Percentiles rank a stretch among this genome's conserved stretches.
These are phyloP conservation scores for Leptoclinus maculatus DNA, from an alignment of 2,797 vertebrate genomes.

Conservation along the genomic window DNA sequence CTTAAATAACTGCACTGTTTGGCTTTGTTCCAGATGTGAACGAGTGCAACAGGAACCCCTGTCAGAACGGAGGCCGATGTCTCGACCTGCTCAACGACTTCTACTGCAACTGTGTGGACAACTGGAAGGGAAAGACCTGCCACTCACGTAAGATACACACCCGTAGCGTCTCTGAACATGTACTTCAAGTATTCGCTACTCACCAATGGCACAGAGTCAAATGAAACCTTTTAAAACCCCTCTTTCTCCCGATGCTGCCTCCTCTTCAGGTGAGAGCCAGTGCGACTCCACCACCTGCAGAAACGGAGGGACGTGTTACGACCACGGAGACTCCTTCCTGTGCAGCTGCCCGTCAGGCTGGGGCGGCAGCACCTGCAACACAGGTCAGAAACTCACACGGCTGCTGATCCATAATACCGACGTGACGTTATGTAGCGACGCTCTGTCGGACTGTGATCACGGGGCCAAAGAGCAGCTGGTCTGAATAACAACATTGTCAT, in stretches of 20 bases:
- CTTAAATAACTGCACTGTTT: not conserved
- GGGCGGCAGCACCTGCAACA: constrained; percentile 92
- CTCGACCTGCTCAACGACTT: constrained; percentile 93
- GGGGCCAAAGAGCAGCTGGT: not conserved
- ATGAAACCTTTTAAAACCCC: constrained; percentile 13
- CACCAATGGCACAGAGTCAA: constrained; percentile 16
- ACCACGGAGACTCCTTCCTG: constrained; percentile 91
- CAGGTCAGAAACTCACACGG: constrained; percentile 79
- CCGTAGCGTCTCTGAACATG: constrained; percentile 1
- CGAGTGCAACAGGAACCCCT: constrained; percentile 91
- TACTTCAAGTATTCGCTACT: not conserved
- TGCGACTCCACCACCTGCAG: constrained; percentile 93
- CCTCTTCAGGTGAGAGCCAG: constrained; percentile 90
- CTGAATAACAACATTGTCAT: not conserved
- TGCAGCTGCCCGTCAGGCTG: constrained; percentile 91
- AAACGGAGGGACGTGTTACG: constrained; percentile 93
- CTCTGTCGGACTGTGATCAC: not conserved
- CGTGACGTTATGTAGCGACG: not conserved
- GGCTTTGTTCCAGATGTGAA: constrained; percentile 87
- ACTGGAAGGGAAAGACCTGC: constrained; percentile 98
- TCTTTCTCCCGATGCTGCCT: constrained; percentile 8
- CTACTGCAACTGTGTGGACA: constrained; percentile 91
- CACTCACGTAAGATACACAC: constrained; percentile 86
- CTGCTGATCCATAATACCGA: not conserved
- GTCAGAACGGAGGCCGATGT: constrained; percentile 91